These are phyloP conservation scores for Vanessa atalanta DNA, from an alignment of 1,140 invertebrate genomes.

Conservation along the genomic window DNA sequence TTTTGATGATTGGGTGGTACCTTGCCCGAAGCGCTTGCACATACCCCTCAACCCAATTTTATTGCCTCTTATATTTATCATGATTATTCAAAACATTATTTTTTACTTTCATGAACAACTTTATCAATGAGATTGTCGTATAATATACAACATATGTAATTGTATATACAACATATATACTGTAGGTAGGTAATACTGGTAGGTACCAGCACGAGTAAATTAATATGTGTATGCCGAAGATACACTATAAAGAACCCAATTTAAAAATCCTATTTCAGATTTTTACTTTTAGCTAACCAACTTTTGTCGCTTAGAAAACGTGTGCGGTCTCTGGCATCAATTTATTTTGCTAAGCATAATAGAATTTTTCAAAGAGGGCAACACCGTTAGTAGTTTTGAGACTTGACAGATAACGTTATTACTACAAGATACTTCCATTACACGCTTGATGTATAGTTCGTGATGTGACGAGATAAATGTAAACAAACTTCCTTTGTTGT, in stretches of 20 bases:
- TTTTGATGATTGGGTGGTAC: too few species aligned
- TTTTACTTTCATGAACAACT: too few species aligned
- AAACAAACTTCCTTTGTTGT: constrained; percentile 27
- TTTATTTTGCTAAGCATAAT: constrained; percentile 53
- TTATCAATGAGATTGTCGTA: too few species aligned
- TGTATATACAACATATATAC: too few species aligned
- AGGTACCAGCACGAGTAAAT: too few species aligned
- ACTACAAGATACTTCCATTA: constrained; percentile 61
- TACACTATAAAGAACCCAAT: not conserved
- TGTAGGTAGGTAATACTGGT: too few species aligned
- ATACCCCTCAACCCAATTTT: too few species aligned
- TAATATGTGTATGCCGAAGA: too few species aligned
- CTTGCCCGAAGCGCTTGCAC: too few species aligned
- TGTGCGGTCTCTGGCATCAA: constrained; percentile 34
- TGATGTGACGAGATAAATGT: constrained; percentile 27
- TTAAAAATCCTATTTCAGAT: constrained; percentile 27
- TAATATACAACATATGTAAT: too few species aligned
- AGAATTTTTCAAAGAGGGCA: constrained; percentile 47
- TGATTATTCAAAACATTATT: too few species aligned
- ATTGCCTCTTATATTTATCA: too few species aligned
- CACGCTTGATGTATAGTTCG: constrained; percentile 36
- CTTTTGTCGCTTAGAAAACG: constrained; percentile 15
- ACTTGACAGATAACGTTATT: constrained; percentile 55
- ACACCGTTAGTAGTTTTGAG: constrained; percentile 50
- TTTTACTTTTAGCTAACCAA: constrained; percentile 14